These are phyloP conservation scores for Panurus biarmicus DNA, from an alignment of 2,113 vertebrate genomes.

Conservation along the genomic window DNA sequence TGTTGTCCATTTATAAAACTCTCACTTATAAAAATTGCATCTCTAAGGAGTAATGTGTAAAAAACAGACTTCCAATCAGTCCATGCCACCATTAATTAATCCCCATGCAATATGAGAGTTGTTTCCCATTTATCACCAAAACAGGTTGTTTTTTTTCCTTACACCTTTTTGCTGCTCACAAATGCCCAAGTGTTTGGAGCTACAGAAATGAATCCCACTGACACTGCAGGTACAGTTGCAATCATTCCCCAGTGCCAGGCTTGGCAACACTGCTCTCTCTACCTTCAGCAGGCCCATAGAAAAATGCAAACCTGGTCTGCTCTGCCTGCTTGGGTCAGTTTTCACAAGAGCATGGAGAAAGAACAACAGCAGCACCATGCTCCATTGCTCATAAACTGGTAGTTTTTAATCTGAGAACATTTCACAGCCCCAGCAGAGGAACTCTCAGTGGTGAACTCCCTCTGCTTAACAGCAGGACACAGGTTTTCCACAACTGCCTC, in stretches of 20 bases:
- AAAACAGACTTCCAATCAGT: background rate
- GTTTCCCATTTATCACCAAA: background rate
- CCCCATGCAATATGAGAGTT: background rate
- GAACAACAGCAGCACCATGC: background rate
- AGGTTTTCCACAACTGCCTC: background rate
- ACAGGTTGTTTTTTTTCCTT: accelerated
- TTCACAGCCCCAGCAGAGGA: background rate
- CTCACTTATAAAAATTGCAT: background rate
- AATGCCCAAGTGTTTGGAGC: background rate
- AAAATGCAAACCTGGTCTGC: background rate
- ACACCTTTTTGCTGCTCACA: background rate
- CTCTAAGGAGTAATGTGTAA: background rate
- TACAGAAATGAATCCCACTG: background rate
- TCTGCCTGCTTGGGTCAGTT: background rate
- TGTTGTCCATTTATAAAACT: background rate
- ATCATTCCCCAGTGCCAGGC: too few relatives aligned
- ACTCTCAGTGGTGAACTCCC: background rate
- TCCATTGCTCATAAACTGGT: background rate
- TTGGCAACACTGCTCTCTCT: background rate
- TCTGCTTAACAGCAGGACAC: background rate
- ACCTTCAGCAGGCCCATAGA: background rate
- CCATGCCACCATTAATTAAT: background rate
- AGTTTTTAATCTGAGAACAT: background rate
- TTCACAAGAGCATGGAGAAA: background rate
- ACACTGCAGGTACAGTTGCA: background rate